phyloP scores from a whole-genome alignment of 2,113 vertebrate genomes.

The Phaethornis superciliosus region DNA sequence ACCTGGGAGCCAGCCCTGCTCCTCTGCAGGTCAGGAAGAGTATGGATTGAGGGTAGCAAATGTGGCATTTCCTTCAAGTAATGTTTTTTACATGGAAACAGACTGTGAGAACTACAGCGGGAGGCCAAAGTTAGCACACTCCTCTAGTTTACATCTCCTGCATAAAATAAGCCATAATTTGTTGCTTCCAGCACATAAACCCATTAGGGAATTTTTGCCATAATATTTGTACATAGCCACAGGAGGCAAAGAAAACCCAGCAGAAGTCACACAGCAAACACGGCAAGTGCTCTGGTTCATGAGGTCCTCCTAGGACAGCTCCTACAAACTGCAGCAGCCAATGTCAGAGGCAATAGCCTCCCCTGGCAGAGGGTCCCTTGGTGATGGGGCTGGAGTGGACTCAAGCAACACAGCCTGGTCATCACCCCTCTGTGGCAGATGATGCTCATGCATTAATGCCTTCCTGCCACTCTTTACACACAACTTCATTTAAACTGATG shows the following conservation, averaged over 20 bases:
- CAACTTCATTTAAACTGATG: neutral
- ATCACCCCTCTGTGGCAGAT: neutral
- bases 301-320: neutral
- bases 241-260: neutral
- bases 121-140: neutral
- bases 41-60: neutral
- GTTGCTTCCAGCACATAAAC: neutral
- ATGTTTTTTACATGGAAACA: neutral
- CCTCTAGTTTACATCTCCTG: neutral
- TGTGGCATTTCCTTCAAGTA: neutral
- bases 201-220: neutral
- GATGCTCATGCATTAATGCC: neutral
- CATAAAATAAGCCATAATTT: neutral
- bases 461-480: neutral
- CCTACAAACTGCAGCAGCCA: neutral
- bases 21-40: neutral
- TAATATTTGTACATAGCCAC: neutral
- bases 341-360: neutral
- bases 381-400: neutral
- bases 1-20: neutral
- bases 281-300: neutral
- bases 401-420: accelerated
- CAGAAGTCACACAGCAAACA: neutral
- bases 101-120: neutral
- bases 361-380: neutral